These are phyloP conservation scores for pig (Sus scrofa) DNA, from an alignment of 2,113 vertebrate genomes.

Conservation along the genomic window DNA sequence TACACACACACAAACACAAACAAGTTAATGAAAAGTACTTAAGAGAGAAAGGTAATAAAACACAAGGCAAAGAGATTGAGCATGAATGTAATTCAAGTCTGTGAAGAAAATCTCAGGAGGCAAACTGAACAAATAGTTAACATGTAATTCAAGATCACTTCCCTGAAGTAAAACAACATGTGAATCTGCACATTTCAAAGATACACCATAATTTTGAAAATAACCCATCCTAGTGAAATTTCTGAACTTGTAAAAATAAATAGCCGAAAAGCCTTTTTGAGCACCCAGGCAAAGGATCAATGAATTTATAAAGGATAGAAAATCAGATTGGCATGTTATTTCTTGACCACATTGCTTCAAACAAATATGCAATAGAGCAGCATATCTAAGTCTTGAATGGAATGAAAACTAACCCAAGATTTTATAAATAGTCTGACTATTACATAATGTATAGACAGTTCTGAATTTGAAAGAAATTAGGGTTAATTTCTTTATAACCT, in stretches of 20 bases:
- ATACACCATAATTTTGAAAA: background rate
- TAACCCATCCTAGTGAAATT: background rate
- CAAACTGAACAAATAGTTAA: background rate
- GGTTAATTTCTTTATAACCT: background rate
- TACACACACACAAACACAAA: background rate
- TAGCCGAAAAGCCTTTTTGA: background rate
- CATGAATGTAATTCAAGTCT: background rate
- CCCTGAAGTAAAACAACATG: background rate
- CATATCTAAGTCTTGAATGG: background rate
- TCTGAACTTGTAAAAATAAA: too few relatives aligned
- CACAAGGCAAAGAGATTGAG: background rate
- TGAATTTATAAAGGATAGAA: background rate
- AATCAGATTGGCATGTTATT: background rate
- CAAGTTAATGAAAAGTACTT: background rate
- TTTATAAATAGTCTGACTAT: background rate
- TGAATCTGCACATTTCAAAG: background rate
- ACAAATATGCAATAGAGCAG: background rate
- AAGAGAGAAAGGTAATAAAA: background rate
- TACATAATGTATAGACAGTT: background rate
- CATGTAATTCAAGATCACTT: background rate
- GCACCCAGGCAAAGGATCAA: background rate
- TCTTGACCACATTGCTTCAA: background rate
- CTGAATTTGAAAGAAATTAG: background rate
- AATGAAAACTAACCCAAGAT: background rate
- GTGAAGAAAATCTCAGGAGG: background rate